A percentile compares a stretch with the other conserved stretches of the same genome.
phyloP scores from a whole-genome alignment of 2,113 vertebrate genomes.

The Carlito syrichta region DNA sequence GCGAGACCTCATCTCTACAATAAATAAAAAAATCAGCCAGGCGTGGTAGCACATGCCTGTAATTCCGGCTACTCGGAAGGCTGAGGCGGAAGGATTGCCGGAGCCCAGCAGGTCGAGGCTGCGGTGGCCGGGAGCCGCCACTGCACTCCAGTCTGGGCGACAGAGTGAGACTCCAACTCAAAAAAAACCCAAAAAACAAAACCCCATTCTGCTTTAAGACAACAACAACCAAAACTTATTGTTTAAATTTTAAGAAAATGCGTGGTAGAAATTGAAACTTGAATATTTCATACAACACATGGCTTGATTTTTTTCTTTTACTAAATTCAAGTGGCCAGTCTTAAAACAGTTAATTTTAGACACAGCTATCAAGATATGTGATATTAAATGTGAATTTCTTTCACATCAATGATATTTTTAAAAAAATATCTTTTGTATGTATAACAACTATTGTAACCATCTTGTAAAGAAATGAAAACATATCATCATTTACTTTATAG shows the following conservation, averaged over 20 bases:
- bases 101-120: no score
- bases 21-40: no score
- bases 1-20: no score
- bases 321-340: not conserved
- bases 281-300: not conserved
- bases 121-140: no score
- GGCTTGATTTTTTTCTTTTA: not conserved
- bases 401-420: not conserved
- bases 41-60: no score
- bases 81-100: no score
- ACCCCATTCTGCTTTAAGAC: not conserved
- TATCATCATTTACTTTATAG: not conserved
- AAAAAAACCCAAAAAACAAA: no score
- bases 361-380: not conserved
- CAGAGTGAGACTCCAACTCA: no score
- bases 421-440: not conserved
- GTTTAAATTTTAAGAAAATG: no score
- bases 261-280: conserved; percentile 3
- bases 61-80: no score
- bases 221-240: not conserved
- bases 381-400: not conserved
- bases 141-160: no score
- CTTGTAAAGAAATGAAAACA: not conserved
- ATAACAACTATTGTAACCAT: not conserved
- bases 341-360: not conserved